These are phyloP conservation scores for Synanthedon myopaeformis DNA, from an alignment of 2,888 invertebrate species.

Conservation along the genomic window DNA sequence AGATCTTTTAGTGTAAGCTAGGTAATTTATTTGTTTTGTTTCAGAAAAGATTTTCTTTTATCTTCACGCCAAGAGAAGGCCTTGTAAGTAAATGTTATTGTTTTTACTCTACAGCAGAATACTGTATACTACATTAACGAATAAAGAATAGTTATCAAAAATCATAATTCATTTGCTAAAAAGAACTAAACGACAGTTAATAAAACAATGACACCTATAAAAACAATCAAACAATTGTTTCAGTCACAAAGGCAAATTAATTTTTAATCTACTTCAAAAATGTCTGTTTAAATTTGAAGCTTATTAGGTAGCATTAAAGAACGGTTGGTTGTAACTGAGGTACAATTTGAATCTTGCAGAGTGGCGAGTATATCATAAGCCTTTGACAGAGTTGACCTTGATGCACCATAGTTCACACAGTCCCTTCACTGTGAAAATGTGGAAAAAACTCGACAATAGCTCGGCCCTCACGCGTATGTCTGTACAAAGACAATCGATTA, in stretches of 20 bases:
- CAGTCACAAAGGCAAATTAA: constrained; percentile 1
- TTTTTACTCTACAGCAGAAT: no score
- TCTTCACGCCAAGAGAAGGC: no score
- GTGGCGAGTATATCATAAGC: constrained; percentile 34
- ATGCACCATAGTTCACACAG: constrained; percentile 57
- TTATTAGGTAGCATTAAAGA: neutral
- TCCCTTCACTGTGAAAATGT: constrained; percentile 66
- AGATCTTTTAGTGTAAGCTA: no score
- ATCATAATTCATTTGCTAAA: neutral
- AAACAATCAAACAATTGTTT: constrained; percentile 16
- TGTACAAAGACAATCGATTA: constrained; percentile 64
- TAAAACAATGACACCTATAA: constrained; percentile 14
- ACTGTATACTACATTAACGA: no score
- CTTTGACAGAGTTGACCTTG: constrained; percentile 61
- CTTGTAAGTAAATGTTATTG: no score
- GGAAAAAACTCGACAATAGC: constrained; percentile 62
- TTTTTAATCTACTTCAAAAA: neutral
- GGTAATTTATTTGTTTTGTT: no score
- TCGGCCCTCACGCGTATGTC: constrained; percentile 46
- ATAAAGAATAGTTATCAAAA: neutral
- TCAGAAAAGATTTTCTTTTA: no score
- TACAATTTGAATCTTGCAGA: neutral
- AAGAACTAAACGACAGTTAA: constrained; percentile 1
- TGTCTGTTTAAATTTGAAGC: neutral
- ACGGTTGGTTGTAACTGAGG: neutral